phyloP scores from a whole-genome alignment of 1,140 invertebrate species.

The Venustaconcha ellipsiformis region DNA sequence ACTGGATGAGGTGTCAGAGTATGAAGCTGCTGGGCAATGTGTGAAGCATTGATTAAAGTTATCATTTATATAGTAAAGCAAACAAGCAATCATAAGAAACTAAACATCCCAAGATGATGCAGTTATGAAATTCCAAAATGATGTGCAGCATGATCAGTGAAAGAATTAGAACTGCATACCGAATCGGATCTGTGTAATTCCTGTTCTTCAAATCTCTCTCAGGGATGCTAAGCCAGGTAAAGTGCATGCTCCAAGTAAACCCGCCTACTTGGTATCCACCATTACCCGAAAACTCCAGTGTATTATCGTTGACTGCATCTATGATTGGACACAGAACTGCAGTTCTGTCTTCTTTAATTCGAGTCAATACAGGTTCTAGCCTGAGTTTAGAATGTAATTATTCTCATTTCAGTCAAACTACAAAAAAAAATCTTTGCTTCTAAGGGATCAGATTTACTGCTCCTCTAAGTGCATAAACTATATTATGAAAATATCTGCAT shows the following conservation, averaged over 20 bases:
- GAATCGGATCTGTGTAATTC: constrained; percentile 69
- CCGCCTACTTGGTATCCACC: constrained; percentile 76
- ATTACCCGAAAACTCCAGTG: constrained; percentile 82
- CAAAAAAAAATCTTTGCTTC: too few species aligned
- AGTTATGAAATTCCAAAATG: not conserved
- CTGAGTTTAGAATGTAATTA: constrained; percentile 54
- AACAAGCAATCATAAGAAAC: not conserved
- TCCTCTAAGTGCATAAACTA: too few species aligned
- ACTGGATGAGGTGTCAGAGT: too few species aligned
- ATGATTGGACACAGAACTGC: constrained; percentile 92
- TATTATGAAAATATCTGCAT: too few species aligned
- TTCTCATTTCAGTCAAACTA: too few species aligned
- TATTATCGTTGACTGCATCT: constrained; percentile 90
- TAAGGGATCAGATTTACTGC: too few species aligned
- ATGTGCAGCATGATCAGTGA: not conserved
- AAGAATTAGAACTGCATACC: constrained; percentile 33
- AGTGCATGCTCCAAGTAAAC: constrained; percentile 96
- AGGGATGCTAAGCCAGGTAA: constrained; percentile 91
- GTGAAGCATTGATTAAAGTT: too few species aligned
- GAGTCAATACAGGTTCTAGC: constrained; percentile 86
- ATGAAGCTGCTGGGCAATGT: too few species aligned
- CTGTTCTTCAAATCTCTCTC: constrained; percentile 90
- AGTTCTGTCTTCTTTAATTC: constrained; percentile 83
- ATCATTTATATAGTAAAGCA: not conserved
- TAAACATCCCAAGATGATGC: not conserved